phyloP scores from a whole-genome alignment of 2,888 invertebrate genomes.

The Nomada fabriciana region DNA sequence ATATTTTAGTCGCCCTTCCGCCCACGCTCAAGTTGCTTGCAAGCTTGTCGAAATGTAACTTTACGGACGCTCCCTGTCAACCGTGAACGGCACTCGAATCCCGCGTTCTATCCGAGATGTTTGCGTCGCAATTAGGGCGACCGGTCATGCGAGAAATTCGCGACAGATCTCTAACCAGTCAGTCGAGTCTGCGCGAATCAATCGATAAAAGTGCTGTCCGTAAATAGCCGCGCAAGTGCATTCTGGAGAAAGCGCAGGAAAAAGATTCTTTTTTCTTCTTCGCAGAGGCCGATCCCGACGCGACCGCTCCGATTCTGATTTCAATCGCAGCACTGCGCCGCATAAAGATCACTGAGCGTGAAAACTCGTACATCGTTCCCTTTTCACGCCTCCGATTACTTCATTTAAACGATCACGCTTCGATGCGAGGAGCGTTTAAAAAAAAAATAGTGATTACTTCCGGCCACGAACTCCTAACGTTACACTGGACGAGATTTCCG shows the following conservation, averaged over 20 bases:
- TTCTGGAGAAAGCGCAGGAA: background rate
- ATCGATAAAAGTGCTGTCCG: background rate
- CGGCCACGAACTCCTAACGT: conserved; percentile 66
- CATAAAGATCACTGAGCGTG: background rate
- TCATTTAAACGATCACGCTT: conserved; percentile 2
- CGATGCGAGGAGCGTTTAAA: conserved; percentile 39
- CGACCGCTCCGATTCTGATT: background rate
- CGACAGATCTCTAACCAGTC: conserved; percentile 13
- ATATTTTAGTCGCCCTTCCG: background rate
- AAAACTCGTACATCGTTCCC: background rate
- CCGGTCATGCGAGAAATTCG: conserved; percentile 40
- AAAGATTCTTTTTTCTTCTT: no score
- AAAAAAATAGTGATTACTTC: conserved; percentile 64
- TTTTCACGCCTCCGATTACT: conserved; percentile 3
- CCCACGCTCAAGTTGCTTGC: conserved; percentile 12
- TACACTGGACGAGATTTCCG: conserved; percentile 72
- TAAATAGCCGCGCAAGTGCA: background rate
- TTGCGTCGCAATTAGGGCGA: conserved; percentile 32
- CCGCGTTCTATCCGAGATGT: conserved; percentile 5
- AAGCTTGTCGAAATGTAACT: background rate
- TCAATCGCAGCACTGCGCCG: background rate
- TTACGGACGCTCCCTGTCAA: background rate
- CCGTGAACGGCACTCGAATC: conserved; percentile 7
- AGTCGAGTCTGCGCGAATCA: background rate
- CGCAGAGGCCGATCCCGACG: no score